These are phyloP conservation scores for Toxotes lorentzi DNA, from an alignment of 2,797 vertebrate genomes.

Conservation along the genomic window DNA sequence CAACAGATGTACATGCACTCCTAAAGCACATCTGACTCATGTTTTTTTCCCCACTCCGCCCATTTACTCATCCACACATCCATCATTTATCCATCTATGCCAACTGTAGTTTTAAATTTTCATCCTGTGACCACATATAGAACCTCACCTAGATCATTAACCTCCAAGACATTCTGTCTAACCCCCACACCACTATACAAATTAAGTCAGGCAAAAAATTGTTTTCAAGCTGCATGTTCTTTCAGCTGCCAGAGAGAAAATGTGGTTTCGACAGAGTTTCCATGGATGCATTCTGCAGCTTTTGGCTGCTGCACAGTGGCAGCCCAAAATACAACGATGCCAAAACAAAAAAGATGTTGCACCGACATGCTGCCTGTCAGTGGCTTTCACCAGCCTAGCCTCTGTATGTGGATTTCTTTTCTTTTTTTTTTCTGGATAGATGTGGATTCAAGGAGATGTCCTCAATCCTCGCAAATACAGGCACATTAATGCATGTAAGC, in stretches of 20 bases:
- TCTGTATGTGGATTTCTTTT: constrained; percentile 34
- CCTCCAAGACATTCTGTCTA: background rate
- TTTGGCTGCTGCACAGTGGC: constrained; percentile 56
- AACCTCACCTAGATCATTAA: constrained; percentile 8
- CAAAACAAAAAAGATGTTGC: constrained; percentile 53
- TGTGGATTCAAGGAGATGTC: constrained; percentile 64
- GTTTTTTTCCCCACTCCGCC: background rate
- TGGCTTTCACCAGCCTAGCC: constrained; percentile 42
- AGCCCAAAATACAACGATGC: constrained; percentile 50
- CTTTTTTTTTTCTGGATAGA: constrained; percentile 34
- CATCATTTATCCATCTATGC: constrained; percentile 4
- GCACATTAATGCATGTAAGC: constrained; percentile 56
- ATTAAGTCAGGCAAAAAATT: background rate
- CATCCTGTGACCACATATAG: background rate
- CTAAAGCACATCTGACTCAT: background rate
- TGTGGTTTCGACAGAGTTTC: constrained; percentile 50
- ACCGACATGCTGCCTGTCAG: constrained; percentile 54
- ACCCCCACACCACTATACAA: constrained; percentile 3
- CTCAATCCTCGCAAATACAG: constrained; percentile 66
- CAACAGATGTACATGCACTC: constrained; percentile 6
- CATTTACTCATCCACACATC: background rate
- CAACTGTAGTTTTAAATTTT: constrained; percentile 10
- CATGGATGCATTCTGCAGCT: constrained; percentile 49
- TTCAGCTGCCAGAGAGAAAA: constrained; percentile 38
- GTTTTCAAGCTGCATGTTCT: constrained; percentile 17